These are phyloP conservation scores for Mesembrinibis cayennensis DNA, from an alignment of 2,113 vertebrate species.

Conservation along the genomic window DNA sequence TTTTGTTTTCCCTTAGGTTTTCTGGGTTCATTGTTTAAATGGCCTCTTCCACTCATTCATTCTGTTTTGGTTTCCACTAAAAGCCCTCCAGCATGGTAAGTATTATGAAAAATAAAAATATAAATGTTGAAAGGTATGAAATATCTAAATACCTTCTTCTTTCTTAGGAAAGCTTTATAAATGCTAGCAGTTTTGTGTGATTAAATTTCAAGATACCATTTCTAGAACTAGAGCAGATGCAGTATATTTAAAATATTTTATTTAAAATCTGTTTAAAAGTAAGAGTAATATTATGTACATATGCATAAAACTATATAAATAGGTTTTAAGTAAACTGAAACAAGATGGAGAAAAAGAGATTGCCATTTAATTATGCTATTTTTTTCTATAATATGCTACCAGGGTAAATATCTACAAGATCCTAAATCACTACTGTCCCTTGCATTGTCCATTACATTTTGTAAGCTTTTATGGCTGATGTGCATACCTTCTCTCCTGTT, in stretches of 20 bases:
- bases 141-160: neutral
- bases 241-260: neutral
- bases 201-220: conserved; percentile 11
- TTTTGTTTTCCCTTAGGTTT: conserved; percentile 90
- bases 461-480: neutral
- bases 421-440: neutral
- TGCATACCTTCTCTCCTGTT: neutral
- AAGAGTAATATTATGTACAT: neutral
- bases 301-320: neutral
- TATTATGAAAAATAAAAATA: conserved; percentile 32
- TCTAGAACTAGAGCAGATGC: conserved; percentile 4
- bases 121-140: conserved; percentile 22
- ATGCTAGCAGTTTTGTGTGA: neutral
- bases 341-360: neutral
- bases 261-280: neutral
- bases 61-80: conserved; percentile 99
- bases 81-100: conserved; percentile 98
- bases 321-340: neutral
- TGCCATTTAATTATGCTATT: neutral
- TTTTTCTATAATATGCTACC: neutral
- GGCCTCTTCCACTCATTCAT: conserved; percentile 99
- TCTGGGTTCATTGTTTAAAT: conserved; percentile 99
- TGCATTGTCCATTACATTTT: neutral
- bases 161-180: neutral
- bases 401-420: neutral